Evolutionary conservation across 2,797 vertebrate genomes (phyloP), one percentile per base, ranked within the genome.

Genomic region (Tiaroga cobitis): DNA sequence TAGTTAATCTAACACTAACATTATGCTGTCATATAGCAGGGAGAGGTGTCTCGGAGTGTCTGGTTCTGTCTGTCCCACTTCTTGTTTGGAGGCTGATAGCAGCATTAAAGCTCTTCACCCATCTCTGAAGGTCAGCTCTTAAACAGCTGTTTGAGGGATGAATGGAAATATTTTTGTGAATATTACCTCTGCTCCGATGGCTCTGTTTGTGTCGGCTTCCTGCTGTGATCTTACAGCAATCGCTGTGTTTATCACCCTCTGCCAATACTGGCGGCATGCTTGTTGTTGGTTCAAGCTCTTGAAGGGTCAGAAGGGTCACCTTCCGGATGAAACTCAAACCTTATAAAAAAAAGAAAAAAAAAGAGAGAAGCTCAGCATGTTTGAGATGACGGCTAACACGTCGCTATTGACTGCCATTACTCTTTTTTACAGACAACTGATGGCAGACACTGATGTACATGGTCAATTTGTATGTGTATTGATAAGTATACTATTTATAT

Each of bases 61-160:
- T 77, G 72, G 32, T 76, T 70, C 49, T 49, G 76, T 73, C 34
- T 72, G 43, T 72, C 32, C 54, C 59, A 65, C 54, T 76, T 77
- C 21, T 21, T 82, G 73, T 78, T 65, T 65, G 32, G 72, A 73
- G 73, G 51, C 72, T 77, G 78, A 84, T 70, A 70, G 78, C 63
- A 84, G 68, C 67, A 56, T 82, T 85, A 82, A 78, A 67, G 67
- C 79, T 67, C 46, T 51, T 67, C 13, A 39, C 10, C 76, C 32
- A 54, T 37, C 46, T 81, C 32, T 69, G 65, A 85, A 85, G 83
- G 86, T 73, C 79, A 85, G 65, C 34, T 56, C 68, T 82, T 76
- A 80, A 84, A 84, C 77, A 77, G 63, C 82, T 82, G 85, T 78
- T 59, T 77, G 65, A 81, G 78, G 65, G 68, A 77, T 77, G 72